Conservation (phyloP, 2,797 vertebrate species). For the Simalia tracyae region DNA sequence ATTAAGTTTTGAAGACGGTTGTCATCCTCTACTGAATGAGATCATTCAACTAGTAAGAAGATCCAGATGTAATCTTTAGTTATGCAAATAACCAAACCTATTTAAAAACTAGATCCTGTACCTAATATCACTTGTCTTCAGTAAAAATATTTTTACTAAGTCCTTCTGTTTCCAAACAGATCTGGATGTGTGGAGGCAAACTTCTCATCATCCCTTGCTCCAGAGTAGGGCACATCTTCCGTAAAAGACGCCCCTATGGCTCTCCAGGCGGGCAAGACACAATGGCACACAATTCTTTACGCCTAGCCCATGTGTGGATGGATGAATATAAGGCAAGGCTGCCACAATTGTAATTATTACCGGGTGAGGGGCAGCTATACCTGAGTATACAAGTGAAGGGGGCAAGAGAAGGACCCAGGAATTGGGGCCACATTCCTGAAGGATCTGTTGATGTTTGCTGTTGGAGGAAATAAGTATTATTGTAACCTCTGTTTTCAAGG, state of each 20-base stretch:
- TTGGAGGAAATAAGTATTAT: not conserved
- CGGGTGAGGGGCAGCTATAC: not conserved
- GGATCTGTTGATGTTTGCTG: not conserved
- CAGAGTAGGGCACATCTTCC: conserved; percentile 95
- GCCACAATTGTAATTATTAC: not conserved
- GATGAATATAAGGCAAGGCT: conserved; percentile 91
- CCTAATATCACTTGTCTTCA: not conserved
- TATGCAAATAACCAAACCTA: not conserved
- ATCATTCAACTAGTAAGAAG: not conserved
- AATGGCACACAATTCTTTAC: conserved; percentile 93
- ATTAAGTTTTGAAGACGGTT: no score
- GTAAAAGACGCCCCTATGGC: conserved; percentile 92
- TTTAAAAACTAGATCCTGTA: not conserved
- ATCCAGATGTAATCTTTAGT: not conserved
- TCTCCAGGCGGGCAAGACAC: conserved; percentile 94
- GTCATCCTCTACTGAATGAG: not conserved
- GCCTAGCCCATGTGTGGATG: conserved; percentile 95
- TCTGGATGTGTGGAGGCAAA: conserved; percentile 97
- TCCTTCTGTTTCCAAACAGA: conserved; percentile 73
- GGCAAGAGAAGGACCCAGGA: no score
- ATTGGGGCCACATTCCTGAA: not conserved
- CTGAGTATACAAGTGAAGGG: not conserved
- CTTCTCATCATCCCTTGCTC: conserved; percentile 95
- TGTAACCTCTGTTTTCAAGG: not conserved
- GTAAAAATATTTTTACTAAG: not conserved